phyloP scores from a whole-genome alignment of 2,797 vertebrate genomes.

The Coregonus sp. region DNA sequence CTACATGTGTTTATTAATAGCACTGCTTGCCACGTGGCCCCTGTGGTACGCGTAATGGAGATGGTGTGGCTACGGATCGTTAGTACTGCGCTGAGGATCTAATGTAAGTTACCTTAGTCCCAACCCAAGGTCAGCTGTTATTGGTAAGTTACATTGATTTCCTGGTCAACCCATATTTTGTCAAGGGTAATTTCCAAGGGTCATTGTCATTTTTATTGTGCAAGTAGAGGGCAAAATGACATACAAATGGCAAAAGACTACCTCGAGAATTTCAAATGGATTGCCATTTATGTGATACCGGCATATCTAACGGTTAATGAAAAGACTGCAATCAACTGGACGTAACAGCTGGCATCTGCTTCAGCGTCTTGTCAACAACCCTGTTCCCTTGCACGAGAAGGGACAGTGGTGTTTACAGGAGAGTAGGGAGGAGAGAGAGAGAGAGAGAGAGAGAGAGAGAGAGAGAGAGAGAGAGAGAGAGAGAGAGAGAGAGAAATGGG shows the following conservation, averaged over 20 bases:
- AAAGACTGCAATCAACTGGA: neutral
- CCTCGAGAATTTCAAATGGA: neutral
- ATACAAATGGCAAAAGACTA: neutral
- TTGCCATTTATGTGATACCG: neutral
- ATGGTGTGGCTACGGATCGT: slow-evolving; percentile 35
- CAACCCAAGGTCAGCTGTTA: slow-evolving; percentile 54
- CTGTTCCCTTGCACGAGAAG: neutral
- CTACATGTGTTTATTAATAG: slow-evolving; percentile 63
- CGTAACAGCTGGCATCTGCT: slow-evolving; percentile 2
- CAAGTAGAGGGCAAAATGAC: neutral
- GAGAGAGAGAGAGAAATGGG: slow-evolving; percentile 21
- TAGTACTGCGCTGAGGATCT: slow-evolving; percentile 32
- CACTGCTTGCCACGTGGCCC: slow-evolving; percentile 37
- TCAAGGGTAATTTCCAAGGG: too few relatives aligned
- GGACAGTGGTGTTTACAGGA: neutral
- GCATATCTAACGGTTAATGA: neutral
- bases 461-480: slow-evolving; percentile 6
- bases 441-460: slow-evolving; percentile 23
- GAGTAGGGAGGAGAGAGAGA: neutral
- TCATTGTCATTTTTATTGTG: too few relatives aligned
- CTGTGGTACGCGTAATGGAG: slow-evolving; percentile 39
- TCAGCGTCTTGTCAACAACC: slow-evolving; percentile 2
- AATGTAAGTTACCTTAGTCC: slow-evolving; percentile 21
- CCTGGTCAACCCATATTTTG: neutral
- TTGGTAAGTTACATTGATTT: slow-evolving; percentile 9